Base-by-base conservation (phyloP, 2,797 vertebrate species). In the Podarcis lilfordi region DNA sequence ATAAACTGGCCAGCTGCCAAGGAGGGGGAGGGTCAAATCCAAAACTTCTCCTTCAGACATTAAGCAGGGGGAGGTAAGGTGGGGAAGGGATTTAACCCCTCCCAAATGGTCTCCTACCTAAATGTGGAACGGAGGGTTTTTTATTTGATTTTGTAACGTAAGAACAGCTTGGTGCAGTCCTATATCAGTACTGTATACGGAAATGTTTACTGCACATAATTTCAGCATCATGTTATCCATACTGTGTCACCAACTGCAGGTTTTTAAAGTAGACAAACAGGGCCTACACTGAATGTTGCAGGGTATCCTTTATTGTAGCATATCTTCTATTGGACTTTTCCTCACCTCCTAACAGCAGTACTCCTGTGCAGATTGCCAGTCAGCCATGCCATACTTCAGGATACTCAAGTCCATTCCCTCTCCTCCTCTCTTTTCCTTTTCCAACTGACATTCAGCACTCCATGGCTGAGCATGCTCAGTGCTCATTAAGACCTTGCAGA, bases 31-130 rank as follows among this genome's bases (percentile, higher is more conserved):
- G 74, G 37, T 66, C 59, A 40, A 77, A 40, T 85, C 43, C 35
- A 19, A 85, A 77, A 85, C 15, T 32, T 77, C 72, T n/a, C 6
- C 43, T 77, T 64, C 29, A 85, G 35, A 17, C 35, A 77, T 11
- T 6, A 37, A 77, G 10, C 15, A 5, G 5, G 15, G 8, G 5
- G 2, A 9, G 29, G 64, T 10, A 8, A 17, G 43, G 29, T 8
- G 15, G n/a, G 9, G 68, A 55, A 55, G 13, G 68, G 19, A 8
- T 3, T 81, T n/a, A 27, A n/a, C 61, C 40, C 91, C 72, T 55
- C 40, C 92, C 72, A 81, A 81, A 66, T 29, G 13, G n/a, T 6
- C 80, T 89, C 80, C 79, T 86, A 55, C 66, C 66, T 71, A 69
- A 71, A 61, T 50, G 8, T 25, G 68, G 37, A 92, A 79, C 1